These are phyloP conservation scores for Pluvialis apricaria DNA, from an alignment of 2,113 vertebrate species.

Conservation along the genomic window DNA sequence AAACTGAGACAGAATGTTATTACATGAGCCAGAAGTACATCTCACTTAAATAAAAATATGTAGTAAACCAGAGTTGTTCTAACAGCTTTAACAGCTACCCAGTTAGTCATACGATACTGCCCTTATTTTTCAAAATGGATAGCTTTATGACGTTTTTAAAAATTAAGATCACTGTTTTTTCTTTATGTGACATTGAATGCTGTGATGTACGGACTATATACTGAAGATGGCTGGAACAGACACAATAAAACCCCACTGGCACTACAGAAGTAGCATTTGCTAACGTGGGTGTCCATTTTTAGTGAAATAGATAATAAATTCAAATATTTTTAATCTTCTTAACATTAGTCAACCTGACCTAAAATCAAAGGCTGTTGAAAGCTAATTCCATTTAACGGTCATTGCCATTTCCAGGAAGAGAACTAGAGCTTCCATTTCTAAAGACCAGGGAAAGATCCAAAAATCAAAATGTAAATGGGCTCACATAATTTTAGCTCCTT, in stretches of 20 bases:
- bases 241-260: neutral
- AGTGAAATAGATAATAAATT: neutral
- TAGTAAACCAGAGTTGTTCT: neutral
- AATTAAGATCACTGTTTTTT: neutral
- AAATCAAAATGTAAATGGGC: neutral
- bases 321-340: slow-evolving; percentile 20
- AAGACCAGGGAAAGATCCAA: neutral
- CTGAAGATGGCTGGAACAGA: neutral
- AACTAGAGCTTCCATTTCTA: neutral
- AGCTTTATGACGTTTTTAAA: neutral
- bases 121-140: neutral
- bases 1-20: neutral
- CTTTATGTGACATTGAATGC: neutral
- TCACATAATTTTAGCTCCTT: neutral
- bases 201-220: fast-evolving
- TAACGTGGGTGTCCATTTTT: neutral
- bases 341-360: neutral
- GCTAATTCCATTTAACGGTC: neutral
- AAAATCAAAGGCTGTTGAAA: neutral
- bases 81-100: neutral
- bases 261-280: neutral
- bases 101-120: neutral
- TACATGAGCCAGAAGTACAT: neutral
- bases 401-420: neutral
- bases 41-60: neutral